Conservation (phyloP, 2,888 invertebrate genomes). For the Melangyna quadrimaculata region DNA sequence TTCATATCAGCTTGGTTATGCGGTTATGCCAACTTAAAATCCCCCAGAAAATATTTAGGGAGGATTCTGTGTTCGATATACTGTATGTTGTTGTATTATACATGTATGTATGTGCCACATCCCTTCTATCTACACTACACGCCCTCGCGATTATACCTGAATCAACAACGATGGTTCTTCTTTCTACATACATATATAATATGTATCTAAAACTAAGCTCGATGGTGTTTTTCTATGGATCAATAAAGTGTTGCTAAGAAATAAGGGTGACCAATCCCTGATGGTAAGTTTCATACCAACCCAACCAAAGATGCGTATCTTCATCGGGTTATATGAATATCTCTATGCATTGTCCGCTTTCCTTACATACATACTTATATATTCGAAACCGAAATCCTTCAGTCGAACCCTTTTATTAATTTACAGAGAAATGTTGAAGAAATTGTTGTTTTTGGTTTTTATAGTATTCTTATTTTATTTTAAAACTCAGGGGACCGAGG, state of each 20-base stretch:
- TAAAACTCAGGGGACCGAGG: neutral
- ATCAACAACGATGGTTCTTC: constrained; percentile 26
- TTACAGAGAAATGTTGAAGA: neutral
- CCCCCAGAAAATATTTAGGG: constrained; percentile 36
- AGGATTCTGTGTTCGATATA: constrained; percentile 50
- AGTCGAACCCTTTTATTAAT: constrained; percentile 22
- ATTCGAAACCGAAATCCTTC: constrained; percentile 10
- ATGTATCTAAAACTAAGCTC: constrained; percentile 32
- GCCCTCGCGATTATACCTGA: constrained; percentile 61
- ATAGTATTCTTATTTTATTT: neutral
- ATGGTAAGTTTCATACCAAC: constrained; percentile 2
- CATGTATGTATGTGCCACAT: neutral
- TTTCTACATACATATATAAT: too few species aligned
- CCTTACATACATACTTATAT: too few species aligned
- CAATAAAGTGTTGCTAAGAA: constrained; percentile 24
- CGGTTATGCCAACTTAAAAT: constrained; percentile 1
- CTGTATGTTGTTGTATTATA: neutral
- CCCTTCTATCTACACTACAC: constrained; percentile 32
- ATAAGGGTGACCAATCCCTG: constrained; percentile 34
- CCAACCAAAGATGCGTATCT: constrained; percentile 32
- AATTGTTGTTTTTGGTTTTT: neutral
- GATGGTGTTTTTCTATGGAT: constrained; percentile 34
- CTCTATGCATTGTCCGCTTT: neutral
- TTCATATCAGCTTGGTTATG: constrained; percentile 3
- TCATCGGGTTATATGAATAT: constrained; percentile 4